phyloP scores from a whole-genome alignment of 2,113 vertebrate genomes.

The Hyaena hyaena region DNA sequence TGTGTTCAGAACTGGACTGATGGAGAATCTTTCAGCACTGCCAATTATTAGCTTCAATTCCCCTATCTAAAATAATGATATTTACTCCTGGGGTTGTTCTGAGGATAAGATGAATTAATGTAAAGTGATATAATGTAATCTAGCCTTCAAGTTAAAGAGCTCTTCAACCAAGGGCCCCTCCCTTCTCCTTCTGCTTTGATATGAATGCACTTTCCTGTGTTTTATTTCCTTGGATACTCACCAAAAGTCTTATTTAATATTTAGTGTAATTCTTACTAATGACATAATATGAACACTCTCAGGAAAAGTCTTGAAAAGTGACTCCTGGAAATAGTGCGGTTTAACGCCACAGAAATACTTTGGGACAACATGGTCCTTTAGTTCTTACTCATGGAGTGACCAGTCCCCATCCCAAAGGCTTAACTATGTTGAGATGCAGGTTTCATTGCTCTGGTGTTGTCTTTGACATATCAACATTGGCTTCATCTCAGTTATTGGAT shows the following conservation, averaged over 20 bases:
- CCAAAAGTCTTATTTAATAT: constrained; percentile 19
- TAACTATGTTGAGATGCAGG: not conserved
- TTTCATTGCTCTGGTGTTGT: constrained; percentile 20
- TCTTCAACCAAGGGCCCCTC: not conserved
- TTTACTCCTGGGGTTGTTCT: not conserved
- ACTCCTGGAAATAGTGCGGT: not conserved
- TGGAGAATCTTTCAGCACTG: not conserved
- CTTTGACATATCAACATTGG: constrained; percentile 54
- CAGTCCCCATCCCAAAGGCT: not conserved
- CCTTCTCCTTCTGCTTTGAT: not conserved
- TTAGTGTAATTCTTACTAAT: not conserved
- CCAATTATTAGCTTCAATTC: not conserved
- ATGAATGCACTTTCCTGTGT: not conserved
- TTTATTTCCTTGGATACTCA: constrained; percentile 31
- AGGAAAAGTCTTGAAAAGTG: not conserved
- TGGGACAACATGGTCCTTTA: not conserved
- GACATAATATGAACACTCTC: not conserved
- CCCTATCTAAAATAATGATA: not conserved
- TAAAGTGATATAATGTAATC: not conserved
- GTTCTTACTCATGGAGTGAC: not conserved
- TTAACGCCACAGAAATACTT: not conserved
- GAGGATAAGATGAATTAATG: not conserved
- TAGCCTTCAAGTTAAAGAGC: not conserved
- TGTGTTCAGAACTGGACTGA: not conserved
- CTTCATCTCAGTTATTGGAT: constrained; percentile 70